Percentiles rank a stretch among this genome's conserved stretches.
Evolutionary conservation across 2,888 invertebrate genomes (phyloP).

Genomic region (Conistra vaccinii): DNA sequence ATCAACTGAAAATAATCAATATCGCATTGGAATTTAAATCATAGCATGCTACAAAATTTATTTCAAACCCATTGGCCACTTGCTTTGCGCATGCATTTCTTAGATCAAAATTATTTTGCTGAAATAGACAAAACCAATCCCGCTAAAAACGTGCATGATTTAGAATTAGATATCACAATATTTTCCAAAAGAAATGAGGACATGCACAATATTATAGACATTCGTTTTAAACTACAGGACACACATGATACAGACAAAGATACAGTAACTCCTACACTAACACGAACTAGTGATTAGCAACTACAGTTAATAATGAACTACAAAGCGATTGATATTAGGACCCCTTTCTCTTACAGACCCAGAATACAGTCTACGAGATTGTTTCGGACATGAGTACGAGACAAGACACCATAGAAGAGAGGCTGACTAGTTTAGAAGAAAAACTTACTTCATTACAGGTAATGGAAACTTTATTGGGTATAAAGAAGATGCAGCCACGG

Average conservation of each 20-base stretch:
- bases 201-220: conserved; percentile 56
- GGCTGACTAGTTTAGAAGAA: conserved; percentile 97
- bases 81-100: conserved; percentile 73
- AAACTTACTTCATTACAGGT: conserved; percentile 96
- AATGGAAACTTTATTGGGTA: conserved; percentile 33
- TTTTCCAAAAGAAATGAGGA: conserved; percentile 53
- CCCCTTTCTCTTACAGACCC: conserved; percentile 95
- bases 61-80: conserved; percentile 67
- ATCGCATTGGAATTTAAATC: conserved; percentile 25
- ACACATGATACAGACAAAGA: conserved; percentile 63
- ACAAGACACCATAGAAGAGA: conserved; percentile 98
- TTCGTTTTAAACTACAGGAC: conserved; percentile 54
- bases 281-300: conserved; percentile 75
- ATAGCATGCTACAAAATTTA: conserved; percentile 61
- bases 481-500: background rate
- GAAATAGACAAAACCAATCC: conserved; percentile 26
- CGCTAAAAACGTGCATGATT: conserved; percentile 61
- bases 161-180: conserved; percentile 56
- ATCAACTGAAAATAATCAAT: conserved; percentile 1
- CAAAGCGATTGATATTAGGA: conserved; percentile 91
- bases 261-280: conserved; percentile 72
- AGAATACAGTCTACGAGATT: conserved; percentile 99
- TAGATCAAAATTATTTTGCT: conserved; percentile 51
- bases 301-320: conserved; percentile 84
- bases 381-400: conserved; percentile 99